Evolutionary conservation across 2,888 invertebrate genomes (phyloP), one percentile per base, ranked within the genome.

Genomic region (Hirtodrosophila alboralis): DNA sequence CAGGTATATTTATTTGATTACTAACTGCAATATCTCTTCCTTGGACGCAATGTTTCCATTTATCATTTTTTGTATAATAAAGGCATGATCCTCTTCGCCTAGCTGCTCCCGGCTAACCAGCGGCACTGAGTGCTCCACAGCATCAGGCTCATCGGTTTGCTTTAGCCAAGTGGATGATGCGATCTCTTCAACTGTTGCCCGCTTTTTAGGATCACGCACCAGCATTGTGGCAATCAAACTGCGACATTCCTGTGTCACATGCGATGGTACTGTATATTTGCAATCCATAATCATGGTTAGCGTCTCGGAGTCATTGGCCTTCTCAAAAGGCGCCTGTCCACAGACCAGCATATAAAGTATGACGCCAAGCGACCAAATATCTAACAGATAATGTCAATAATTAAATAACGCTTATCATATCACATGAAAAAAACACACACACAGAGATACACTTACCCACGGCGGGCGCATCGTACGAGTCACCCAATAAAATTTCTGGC

Each of bases 211-310:
- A 90, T 98, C 97, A 65, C 98, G 93, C 18, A 98, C 95, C 77
- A 99, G 92, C 98, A 99, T 98, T 86, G 94, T 93, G 8, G 95
- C 94, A 88, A 99, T 98, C 74, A 99, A 92, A 85, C 96, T 96
- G 91, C 95, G 94, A 91, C 99, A 99, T 60, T 94, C 94, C 47
- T 93, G 92, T 8, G 98, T 96, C 70, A 99, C 94, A 91, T 97
- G 96, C 21, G 93, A 91, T 49, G 99, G 98, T 87, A 98, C 95
- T 57, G 95, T 95, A 90, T 98, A 99, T 92, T 98, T 98, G 92
- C 99, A 99, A 91, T 99, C 99, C 96, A 99, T 97, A 75, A 99
- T 99, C 97, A 98, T 98, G 23, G 98, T 99, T 51, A 99, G 92
- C 0, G 99, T 99, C 93, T 99, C 99, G 86, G 98, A 98, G 91